These are phyloP conservation scores for Sisor rabdophorus DNA, from an alignment of 2,113 vertebrate species.

Conservation along the genomic window DNA sequence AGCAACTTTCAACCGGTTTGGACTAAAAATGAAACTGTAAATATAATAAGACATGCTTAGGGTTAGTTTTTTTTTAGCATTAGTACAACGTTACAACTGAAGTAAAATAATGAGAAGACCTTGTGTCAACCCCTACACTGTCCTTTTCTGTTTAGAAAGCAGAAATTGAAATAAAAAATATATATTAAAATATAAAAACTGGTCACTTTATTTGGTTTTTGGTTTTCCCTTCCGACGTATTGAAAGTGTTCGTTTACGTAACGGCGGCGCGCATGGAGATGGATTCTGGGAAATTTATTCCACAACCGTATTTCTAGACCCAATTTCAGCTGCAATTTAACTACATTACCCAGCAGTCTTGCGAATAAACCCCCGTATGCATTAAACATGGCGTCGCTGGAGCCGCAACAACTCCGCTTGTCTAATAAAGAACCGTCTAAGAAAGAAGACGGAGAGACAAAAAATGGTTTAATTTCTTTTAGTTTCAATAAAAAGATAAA, in stretches of 20 bases:
- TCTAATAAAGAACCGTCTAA: not conserved
- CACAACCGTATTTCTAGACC: not conserved
- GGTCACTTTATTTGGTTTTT: too few relatives aligned
- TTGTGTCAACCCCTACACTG: not conserved
- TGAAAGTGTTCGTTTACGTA: too few relatives aligned
- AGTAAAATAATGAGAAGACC: not conserved
- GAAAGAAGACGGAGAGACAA: slow-evolving; percentile 53
- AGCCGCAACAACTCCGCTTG: slow-evolving; percentile 17
- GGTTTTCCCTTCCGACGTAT: not conserved
- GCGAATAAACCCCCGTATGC: slow-evolving; percentile 13
- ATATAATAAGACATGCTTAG: not conserved
- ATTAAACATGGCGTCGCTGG: slow-evolving; percentile 67
- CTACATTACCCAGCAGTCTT: slow-evolving; percentile 58
- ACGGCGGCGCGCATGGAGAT: not conserved
- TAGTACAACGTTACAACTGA: not conserved
- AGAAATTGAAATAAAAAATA: too few relatives aligned
- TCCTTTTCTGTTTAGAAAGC: too few relatives aligned
- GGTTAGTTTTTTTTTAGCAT: not conserved
- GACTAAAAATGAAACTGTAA: not conserved
- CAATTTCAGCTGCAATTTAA: slow-evolving; percentile 8
- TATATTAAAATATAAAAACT: too few relatives aligned
- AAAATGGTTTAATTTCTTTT: slow-evolving; percentile 68
- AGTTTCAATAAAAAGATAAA: slow-evolving; percentile 72
- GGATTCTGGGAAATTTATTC: slow-evolving; percentile 55
- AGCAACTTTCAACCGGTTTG: slow-evolving; percentile 37